Base-by-base conservation (phyloP, 2,888 invertebrate species). In the Phlogophora meticulosa region DNA sequence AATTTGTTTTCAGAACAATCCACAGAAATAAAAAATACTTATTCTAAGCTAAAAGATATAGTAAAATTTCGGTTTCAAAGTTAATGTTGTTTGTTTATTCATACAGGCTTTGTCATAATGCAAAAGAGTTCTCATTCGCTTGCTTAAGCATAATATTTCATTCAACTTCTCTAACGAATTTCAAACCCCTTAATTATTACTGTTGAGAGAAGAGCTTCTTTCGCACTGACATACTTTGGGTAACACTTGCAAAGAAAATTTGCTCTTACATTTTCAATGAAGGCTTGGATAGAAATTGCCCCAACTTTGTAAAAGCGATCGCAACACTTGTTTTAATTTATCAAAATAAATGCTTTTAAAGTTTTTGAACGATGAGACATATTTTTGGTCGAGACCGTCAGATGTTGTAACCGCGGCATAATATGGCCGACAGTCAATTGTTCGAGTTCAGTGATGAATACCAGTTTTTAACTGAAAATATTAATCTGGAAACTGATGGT, bases 211-310 rank as follows among this genome's bases (percentile, higher is more conserved):
- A 40, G 38, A 64, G 32, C 42, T 11, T 10, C 38, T 42, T 64
- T 34, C 0, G 10, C 20, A 59, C 36, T 36, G 36, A 45, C 24
- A 53, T 77, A 77, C 32, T 78, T 78, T 66, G 55, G 55, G 59
- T 32, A 64, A 49, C 52, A 32, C 55, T 53, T 28, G 49, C 42
- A 28, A 66, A 51, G 55, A 63, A 53, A 74, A 72, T 81, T 58
- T 51, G 34, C 59, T 56, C 38, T 53, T 72, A 61, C 62, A 81
- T 78, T 74, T 77, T 70, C 74, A 74, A 79, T 73, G 68, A 78
- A 66, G 22, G 24, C 24, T 40, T 28, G 17, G 28, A 42, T 60
- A 68, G 49, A 48, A 77, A 43, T 73, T 77, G 36, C 38, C 49
- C 15, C 13, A 40, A 72, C 40, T 78, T 80, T 60, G 45, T 15